These are phyloP conservation scores for Orestias chungarensis DNA, from an alignment of 2,797 vertebrate genomes.

Conservation along the genomic window DNA sequence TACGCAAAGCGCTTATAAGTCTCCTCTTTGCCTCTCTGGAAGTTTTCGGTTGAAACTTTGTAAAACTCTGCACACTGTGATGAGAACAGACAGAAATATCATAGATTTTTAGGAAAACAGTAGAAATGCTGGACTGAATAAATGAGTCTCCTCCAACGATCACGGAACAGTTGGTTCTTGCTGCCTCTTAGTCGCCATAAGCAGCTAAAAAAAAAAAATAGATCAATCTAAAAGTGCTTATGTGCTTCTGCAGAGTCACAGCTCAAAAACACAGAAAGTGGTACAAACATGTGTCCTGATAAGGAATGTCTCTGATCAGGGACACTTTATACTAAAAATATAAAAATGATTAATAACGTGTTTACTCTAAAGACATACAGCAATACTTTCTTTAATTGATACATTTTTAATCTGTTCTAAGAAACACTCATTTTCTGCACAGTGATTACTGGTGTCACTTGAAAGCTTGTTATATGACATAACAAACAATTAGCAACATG, in stretches of 20 bases:
- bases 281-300: neutral
- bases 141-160: neutral
- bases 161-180: neutral
- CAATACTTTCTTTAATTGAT: neutral
- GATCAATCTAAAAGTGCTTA: neutral
- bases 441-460: neutral
- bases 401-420: neutral
- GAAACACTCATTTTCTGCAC: neutral
- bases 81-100: slow-evolving; percentile 16
- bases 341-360: no score
- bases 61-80: slow-evolving; percentile 87
- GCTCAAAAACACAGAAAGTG: neutral
- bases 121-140: neutral
- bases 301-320: no score
- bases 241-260: neutral
- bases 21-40: slow-evolving; percentile 89
- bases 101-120: neutral
- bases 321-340: no score
- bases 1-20: slow-evolving; percentile 88
- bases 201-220: neutral
- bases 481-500: no score
- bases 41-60: slow-evolving; percentile 88
- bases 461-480: no score
- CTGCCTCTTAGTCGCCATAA: slow-evolving; percentile 9
- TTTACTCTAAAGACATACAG: no score